Conservation (phyloP, 2,113 vertebrate genomes). For the Tetrax tetrax region DNA sequence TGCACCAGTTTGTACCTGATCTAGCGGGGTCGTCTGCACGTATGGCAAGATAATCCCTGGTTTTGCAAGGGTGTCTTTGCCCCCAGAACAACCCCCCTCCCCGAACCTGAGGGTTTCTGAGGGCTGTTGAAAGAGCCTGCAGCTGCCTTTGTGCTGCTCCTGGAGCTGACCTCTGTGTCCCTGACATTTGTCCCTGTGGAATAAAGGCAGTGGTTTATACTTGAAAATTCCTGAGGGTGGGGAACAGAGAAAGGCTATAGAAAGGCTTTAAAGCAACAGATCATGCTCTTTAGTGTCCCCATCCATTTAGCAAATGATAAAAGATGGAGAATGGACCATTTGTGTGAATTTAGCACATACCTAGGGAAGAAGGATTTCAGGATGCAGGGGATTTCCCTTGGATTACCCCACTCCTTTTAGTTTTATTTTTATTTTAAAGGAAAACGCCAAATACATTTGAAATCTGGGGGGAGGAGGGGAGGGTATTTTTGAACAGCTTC, state of each 20-base stretch:
- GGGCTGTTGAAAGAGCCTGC: slow-evolving; percentile 20
- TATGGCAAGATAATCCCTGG: neutral
- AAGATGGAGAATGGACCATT: slow-evolving; percentile 17
- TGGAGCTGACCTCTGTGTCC: slow-evolving; percentile 44
- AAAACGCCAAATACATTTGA: neutral
- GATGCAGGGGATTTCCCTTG: neutral
- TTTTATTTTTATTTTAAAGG: neutral
- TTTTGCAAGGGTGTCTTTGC: neutral
- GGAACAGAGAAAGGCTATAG: slow-evolving; percentile 2
- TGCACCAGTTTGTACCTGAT: neutral
- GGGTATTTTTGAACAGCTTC: neutral
- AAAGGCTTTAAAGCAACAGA: slow-evolving; percentile 51
- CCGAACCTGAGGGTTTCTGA: neutral
- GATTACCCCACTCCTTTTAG: neutral
- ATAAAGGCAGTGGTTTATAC: slow-evolving; percentile 56
- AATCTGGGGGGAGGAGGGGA: neutral
- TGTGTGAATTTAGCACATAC: neutral
- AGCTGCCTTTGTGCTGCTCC: slow-evolving; percentile 56
- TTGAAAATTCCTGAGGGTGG: slow-evolving; percentile 64
- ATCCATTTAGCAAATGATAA: slow-evolving; percentile 38
- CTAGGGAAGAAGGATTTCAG: neutral
- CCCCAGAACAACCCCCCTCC: neutral
- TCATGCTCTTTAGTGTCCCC: slow-evolving; percentile 46
- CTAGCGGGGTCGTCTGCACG: neutral
- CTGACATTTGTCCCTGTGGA: slow-evolving; percentile 60